These are phyloP conservation scores for Apostichopus japonicus DNA, from an alignment of 35 echinoderm and acorn worm species.

Conservation along the genomic window DNA sequence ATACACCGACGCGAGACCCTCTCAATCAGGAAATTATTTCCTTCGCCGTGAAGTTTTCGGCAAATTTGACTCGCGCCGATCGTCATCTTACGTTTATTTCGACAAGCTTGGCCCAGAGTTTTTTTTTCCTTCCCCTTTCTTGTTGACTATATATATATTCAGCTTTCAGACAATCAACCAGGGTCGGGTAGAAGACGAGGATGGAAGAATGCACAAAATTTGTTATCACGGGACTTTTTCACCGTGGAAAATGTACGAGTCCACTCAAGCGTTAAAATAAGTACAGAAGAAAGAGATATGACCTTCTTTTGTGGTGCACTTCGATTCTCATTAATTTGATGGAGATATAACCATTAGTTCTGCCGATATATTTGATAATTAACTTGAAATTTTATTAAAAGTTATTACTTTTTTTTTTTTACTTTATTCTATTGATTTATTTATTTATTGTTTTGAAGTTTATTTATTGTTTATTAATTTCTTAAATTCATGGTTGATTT, in stretches of 20 bases:
- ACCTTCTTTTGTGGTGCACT: not conserved
- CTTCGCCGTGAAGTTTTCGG: constrained; percentile 8
- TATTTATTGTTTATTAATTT: too few species aligned
- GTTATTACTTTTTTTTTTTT: too few species aligned
- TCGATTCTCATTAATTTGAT: not conserved
- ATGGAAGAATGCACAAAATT: not conserved
- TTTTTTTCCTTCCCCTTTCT: not conserved
- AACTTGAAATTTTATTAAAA: too few species aligned
- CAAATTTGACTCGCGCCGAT: constrained; percentile 2
- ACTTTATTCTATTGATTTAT: too few species aligned
- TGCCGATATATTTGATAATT: not conserved
- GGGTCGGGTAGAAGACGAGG: not conserved
- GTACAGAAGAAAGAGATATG: not conserved
- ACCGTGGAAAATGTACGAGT: not conserved
- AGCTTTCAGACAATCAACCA: not conserved
- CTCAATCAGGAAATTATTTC: constrained; percentile 7
- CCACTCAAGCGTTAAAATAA: not conserved
- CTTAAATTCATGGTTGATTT: too few species aligned
- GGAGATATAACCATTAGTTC: not conserved
- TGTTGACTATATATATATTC: not conserved
- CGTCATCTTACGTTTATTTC: not conserved
- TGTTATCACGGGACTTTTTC: constrained; percentile 4
- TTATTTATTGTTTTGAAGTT: too few species aligned
- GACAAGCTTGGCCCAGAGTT: constrained; percentile 2
- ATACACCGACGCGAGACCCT: constrained; percentile 2